These are phyloP conservation scores for Aradus depressus DNA, from an alignment of 2,888 invertebrate species.

Conservation along the genomic window DNA sequence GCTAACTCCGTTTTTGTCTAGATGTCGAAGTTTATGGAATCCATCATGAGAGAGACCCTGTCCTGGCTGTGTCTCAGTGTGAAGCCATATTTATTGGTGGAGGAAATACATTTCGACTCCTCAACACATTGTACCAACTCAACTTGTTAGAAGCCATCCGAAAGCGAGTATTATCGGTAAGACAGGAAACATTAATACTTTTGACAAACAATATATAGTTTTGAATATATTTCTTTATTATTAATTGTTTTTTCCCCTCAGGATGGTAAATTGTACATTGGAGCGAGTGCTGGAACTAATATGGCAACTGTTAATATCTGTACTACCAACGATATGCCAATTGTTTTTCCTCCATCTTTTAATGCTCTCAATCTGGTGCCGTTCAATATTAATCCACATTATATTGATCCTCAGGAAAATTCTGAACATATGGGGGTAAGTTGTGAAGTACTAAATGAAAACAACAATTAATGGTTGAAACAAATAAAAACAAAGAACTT, in stretches of 20 bases:
- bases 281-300: conserved; percentile 73
- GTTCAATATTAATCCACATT: conserved; percentile 80
- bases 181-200: conserved; percentile 1
- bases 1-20: conserved; percentile 29
- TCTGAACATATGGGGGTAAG: conserved; percentile 55
- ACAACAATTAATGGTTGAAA: too few relatives aligned
- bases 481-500: too few relatives aligned
- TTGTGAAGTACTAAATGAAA: too few relatives aligned
- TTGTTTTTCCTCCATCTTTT: conserved; percentile 63
- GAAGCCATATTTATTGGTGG: conserved; percentile 68
- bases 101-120: conserved; percentile 66
- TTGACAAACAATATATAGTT: background rate
- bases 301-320: conserved; percentile 66
- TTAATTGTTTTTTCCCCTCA: conserved; percentile 26
- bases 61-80: conserved; percentile 46
- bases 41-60: conserved; percentile 48
- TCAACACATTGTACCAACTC: conserved; percentile 57
- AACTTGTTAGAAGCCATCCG: conserved; percentile 52
- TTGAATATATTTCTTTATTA: background rate
- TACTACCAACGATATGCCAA: conserved; percentile 84
- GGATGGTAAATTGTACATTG: conserved; percentile 59
- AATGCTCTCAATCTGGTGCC: conserved; percentile 60
- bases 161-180: conserved; percentile 45
- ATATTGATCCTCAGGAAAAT: conserved; percentile 50
- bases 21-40: conserved; percentile 52